phyloP scores from a whole-genome alignment of 2,888 invertebrate genomes.

The Apeira syringaria region DNA sequence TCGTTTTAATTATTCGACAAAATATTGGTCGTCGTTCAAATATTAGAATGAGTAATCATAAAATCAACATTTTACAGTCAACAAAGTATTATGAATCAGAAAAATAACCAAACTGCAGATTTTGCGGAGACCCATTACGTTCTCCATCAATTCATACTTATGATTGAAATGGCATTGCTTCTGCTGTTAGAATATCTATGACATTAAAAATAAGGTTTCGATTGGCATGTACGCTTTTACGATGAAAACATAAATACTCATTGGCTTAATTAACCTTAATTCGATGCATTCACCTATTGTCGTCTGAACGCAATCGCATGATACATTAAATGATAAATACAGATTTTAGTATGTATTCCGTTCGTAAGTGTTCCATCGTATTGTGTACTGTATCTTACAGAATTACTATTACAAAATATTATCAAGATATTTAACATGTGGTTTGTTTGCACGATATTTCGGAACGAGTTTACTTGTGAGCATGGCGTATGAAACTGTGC shows the following conservation, averaged over 20 bases:
- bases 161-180: constrained; percentile 36
- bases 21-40: too few relatives aligned
- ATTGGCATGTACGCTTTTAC: constrained; percentile 35
- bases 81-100: background rate
- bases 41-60: too few relatives aligned
- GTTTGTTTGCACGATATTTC: too few relatives aligned
- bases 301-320: constrained; percentile 47
- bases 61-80: too few relatives aligned
- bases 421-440: too few relatives aligned
- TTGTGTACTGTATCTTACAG: too few relatives aligned
- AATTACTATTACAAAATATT: too few relatives aligned
- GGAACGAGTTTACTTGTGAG: too few relatives aligned
- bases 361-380: background rate
- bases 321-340: constrained; percentile 25
- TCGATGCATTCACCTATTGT: constrained; percentile 60
- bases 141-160: constrained; percentile 38
- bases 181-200: constrained; percentile 37
- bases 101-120: constrained; percentile 16
- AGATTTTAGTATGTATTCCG: constrained; percentile 31
- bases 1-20: too few relatives aligned
- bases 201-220: constrained; percentile 38
- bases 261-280: constrained; percentile 74
- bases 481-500: too few relatives aligned
- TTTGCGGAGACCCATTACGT: constrained; percentile 31
- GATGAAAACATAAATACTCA: constrained; percentile 54